These are phyloP conservation scores for Lasioglossum figueresi DNA, from an alignment of 2,888 invertebrate genomes.

Conservation along the genomic window DNA sequence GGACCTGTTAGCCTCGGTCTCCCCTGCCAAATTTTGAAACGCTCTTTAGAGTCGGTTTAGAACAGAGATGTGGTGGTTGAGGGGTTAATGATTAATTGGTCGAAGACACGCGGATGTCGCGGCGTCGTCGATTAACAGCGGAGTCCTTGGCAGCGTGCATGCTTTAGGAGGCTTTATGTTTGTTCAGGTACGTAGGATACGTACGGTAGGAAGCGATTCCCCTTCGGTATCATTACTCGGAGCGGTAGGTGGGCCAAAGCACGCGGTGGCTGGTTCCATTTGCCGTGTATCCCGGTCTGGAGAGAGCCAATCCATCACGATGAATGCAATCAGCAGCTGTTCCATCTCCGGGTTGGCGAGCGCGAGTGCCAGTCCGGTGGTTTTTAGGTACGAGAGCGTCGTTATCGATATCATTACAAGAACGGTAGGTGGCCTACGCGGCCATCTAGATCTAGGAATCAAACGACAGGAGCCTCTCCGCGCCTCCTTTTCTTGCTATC, in stretches of 20 bases:
- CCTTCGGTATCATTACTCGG: conserved; percentile 66
- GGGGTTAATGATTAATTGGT: not conserved
- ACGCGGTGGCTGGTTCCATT: conserved; percentile 55
- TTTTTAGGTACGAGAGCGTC: conserved; percentile 62
- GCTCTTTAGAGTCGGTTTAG: not conserved
- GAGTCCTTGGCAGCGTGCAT: conserved; percentile 22
- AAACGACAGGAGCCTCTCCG: conserved; percentile 62
- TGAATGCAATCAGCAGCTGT: conserved; percentile 69
- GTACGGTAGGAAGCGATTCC: conserved; percentile 41
- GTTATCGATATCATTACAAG: conserved; percentile 75
- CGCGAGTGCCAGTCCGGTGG: conserved; percentile 29
- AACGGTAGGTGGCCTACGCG: conserved; percentile 70
- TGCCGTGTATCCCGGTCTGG: conserved; percentile 45
- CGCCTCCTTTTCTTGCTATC: conserved; percentile 66
- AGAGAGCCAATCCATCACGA: conserved; percentile 67
- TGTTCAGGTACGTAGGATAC: conserved; percentile 45
- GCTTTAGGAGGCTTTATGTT: conserved; percentile 38
- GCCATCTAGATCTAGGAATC: conserved; percentile 62
- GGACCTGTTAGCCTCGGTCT: too few relatives aligned
- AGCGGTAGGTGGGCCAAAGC: conserved; percentile 68
- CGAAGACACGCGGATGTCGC: conserved; percentile 13
- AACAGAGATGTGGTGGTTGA: not conserved
- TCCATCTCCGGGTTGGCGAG: conserved; percentile 31
- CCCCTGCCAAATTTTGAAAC: not conserved
- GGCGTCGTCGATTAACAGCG: not conserved